Evolutionary conservation across 2,113 vertebrate species (phyloP).

Genomic region (Alexandromys fortis): DNA sequence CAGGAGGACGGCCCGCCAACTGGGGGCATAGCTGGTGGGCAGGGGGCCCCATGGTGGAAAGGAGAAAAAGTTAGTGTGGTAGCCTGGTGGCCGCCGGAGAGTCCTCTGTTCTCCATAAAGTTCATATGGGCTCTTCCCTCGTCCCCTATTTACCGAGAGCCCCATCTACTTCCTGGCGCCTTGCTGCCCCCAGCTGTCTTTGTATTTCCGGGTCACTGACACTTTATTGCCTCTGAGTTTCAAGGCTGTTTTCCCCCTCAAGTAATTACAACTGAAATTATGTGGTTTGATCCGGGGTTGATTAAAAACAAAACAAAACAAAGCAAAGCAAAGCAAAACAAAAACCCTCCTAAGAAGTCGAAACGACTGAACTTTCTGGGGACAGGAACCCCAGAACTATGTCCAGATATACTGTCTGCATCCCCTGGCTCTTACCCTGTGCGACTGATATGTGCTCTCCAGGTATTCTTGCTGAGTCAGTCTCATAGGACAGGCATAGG

Average conservation of each 20-base stretch:
- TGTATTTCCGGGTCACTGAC: conserved; percentile 59
- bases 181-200: conserved; percentile 24
- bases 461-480: not conserved
- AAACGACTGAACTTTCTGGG: conserved; percentile 46
- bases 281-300: conserved; percentile 65
- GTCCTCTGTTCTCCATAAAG: not conserved
- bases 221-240: conserved; percentile 63
- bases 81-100: not conserved
- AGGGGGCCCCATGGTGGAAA: conserved; percentile 32
- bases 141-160: not conserved
- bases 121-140: not conserved
- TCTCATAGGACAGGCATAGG: not conserved
- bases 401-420: not conserved
- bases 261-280: conserved; percentile 68
- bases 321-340: conserved; percentile 3
- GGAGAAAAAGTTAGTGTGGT: not conserved
- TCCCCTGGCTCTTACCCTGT: not conserved
- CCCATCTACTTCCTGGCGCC: not conserved
- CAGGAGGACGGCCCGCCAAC: not conserved
- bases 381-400: not conserved
- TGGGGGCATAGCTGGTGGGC: conserved; percentile 6
- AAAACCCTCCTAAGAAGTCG: not conserved
- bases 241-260: conserved; percentile 33
- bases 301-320: conserved; percentile 31
- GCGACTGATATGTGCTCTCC: not conserved